Base-by-base conservation (phyloP, 1,140 invertebrate species). In the Archivesica marissinica region DNA sequence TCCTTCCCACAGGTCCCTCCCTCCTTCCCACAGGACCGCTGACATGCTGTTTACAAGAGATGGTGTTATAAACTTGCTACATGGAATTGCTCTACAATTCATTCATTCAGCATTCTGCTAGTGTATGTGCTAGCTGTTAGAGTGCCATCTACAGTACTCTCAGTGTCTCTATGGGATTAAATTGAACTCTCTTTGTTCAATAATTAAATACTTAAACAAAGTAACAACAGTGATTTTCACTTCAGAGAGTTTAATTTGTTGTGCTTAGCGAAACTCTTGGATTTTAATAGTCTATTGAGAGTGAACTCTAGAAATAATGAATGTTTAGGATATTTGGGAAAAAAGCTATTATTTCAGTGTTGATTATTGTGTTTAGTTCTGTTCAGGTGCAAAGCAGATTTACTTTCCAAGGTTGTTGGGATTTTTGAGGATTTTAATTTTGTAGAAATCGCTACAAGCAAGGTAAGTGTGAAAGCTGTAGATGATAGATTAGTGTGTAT, bases 101-200 rank as follows among this genome's bases (percentile, higher is more conserved):
- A n/a, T n/a, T n/a, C n/a, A n/a, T n/a, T n/a, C n/a, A n/a, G n/a
- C n/a, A n/a, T n/a, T n/a, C n/a, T n/a, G n/a, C n/a, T n/a, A n/a
- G n/a, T n/a, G n/a, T n/a, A n/a, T n/a, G n/a, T n/a, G n/a, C n/a
- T n/a, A n/a, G n/a, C n/a, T n/a, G n/a, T n/a, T n/a, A n/a, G n/a
- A n/a, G n/a, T n/a, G n/a, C n/a, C n/a, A n/a, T n/a, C n/a, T n/a
- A n/a, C 38, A 64, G 33, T 35, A 35, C 30, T 17, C 2, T 59
- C 50, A 7, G 59, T 25, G 59, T 64, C 59, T 64, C 28, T 64
- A 33, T 64, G 17, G 59, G 59, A 64, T 64, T 64, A 64, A 64
- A 64, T 28, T 64, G 59, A 64, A 64, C 59, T 64, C 59, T 64
- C 59, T 64, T 64, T 64, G 59, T 64, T 64, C 59, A 28, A 20